Evolutionary conservation across 1,140 invertebrate species (phyloP).

Genomic region (Lycorma delicatula): DNA sequence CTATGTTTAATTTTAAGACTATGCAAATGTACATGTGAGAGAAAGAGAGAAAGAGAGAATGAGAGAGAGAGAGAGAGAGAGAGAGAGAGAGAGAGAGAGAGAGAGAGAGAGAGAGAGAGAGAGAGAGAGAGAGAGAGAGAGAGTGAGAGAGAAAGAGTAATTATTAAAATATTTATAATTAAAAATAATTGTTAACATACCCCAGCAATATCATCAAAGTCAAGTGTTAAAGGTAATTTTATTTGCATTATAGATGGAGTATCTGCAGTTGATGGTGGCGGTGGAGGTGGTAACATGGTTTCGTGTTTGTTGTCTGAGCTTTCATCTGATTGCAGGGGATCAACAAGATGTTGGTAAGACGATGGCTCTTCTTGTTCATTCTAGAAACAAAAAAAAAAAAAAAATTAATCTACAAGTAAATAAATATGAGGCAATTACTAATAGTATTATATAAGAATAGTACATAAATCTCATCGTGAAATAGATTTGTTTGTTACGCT

Average conservation of each 20-base stretch:
- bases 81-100: no score
- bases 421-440: background rate
- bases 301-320: conserved; percentile 27
- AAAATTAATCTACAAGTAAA: background rate
- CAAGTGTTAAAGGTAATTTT: conserved; percentile 66
- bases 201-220: conserved; percentile 68
- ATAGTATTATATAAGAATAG: background rate
- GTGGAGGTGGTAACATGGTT: conserved; percentile 24
- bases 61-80: no score
- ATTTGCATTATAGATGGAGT: conserved; percentile 48
- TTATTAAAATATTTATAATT: no score
- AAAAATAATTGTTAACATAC: conserved; percentile 37
- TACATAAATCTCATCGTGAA: no score
- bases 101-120: no score
- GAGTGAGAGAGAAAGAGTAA: no score
- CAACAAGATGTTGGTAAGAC: conserved; percentile 28
- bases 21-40: no score
- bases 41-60: no score
- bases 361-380: conserved; percentile 27
- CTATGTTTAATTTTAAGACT: no score
- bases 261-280: conserved; percentile 36
- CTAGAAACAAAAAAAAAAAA: conserved; percentile 16
- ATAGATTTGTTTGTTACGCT: no score
- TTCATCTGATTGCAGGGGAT: conserved; percentile 30
- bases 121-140: no score